Evolutionary conservation across 37 sponge, comb jelly and placozoan species (phyloP).

Genomic region (Crambe crambe): DNA sequence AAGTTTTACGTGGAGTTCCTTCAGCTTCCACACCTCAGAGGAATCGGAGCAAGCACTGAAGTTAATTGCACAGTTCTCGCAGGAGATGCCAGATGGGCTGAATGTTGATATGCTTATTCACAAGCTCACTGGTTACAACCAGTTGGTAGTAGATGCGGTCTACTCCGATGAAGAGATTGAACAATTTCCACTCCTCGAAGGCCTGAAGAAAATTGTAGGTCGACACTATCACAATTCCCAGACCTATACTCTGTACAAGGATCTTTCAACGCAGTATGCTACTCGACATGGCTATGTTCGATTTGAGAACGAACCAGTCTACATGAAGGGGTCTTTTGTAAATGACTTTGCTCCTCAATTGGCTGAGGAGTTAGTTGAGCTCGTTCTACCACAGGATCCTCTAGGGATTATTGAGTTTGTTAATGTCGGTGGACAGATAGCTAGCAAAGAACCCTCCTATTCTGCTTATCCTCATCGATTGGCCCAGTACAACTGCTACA

Average conservation of each 20-base stretch:
- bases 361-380: slow-evolving; percentile 5
- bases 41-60: slow-evolving; percentile 6
- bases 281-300: slow-evolving; percentile 33
- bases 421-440: slow-evolving; percentile 28
- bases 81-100: slow-evolving; percentile 19
- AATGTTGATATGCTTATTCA: slow-evolving; percentile 36
- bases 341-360: background rate
- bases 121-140: slow-evolving; percentile 10
- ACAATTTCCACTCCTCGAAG: slow-evolving; percentile 1
- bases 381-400: slow-evolving; percentile 1
- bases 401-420: slow-evolving; percentile 30
- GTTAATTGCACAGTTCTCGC: background rate
- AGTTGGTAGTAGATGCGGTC: slow-evolving; percentile 31
- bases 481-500: slow-evolving; percentile 26
- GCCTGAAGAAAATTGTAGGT: background rate
- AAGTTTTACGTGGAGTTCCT: slow-evolving; percentile 8
- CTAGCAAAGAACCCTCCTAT: background rate
- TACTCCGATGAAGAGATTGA: slow-evolving; percentile 40
- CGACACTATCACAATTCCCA: background rate
- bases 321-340: slow-evolving; percentile 28
- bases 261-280: slow-evolving; percentile 15
- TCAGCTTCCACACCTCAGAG: slow-evolving; percentile 21
- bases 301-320: slow-evolving; percentile 28
- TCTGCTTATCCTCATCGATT: slow-evolving; percentile 8
- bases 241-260: background rate